Percentiles rank a stretch among this genome's conserved stretches.
Evolutionary conservation across 2,797 vertebrate genomes (phyloP).

Genomic region (Pterois miles): DNA sequence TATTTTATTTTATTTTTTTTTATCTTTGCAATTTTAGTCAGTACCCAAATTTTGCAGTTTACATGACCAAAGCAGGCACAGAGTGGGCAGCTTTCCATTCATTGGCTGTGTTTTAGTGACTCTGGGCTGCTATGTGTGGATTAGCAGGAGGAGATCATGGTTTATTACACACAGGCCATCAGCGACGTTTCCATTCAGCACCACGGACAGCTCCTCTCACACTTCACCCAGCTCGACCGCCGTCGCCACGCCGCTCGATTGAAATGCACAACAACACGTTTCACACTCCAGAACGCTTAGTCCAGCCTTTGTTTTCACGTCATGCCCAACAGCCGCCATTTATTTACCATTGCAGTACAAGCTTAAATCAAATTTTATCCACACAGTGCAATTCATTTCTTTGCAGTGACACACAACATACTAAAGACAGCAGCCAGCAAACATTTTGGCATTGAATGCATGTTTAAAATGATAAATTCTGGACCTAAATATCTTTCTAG

Average conservation of each 20-base stretch:
- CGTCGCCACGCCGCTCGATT: not conserved
- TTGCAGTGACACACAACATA: not conserved
- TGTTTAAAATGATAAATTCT: not conserved
- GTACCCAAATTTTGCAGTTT: not conserved
- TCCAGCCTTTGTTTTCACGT: conserved; percentile 49
- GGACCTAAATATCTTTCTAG: not conserved
- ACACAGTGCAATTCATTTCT: not conserved
- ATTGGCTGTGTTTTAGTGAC: not conserved
- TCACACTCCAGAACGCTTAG: conserved; percentile 20
- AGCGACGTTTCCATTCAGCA: conserved; percentile 34
- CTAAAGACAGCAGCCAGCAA: not conserved
- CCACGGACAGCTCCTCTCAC: conserved; percentile 9
- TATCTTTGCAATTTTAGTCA: not conserved
- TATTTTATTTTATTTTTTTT: not conserved
- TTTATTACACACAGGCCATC: conserved; percentile 58
- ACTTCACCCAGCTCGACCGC: conserved; percentile 7
- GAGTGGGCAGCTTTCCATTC: conserved; percentile 4
- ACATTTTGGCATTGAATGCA: not conserved
- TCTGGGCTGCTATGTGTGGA: conserved; percentile 26
- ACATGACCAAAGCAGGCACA: not conserved
- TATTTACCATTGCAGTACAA: conserved; percentile 6
- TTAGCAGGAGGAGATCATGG: conserved; percentile 51
- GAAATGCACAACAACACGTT: conserved; percentile 27
- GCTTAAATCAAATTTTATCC: conserved; percentile 9
- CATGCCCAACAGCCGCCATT: conserved; percentile 7